Conservation (phyloP, 2,113 vertebrate species). For the Pygoscelis antarcticus region DNA sequence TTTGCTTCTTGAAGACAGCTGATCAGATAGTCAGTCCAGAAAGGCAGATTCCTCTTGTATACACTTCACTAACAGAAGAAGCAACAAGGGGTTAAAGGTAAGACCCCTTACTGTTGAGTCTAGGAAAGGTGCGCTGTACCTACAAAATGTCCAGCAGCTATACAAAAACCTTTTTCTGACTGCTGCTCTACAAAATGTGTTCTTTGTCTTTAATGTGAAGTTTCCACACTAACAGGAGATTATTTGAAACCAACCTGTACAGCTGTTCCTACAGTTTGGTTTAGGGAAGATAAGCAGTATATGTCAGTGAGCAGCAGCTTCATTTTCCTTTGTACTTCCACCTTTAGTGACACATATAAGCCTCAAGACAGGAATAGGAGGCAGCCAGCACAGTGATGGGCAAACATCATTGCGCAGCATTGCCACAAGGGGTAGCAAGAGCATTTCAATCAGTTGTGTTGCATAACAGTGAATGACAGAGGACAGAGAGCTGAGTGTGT, state of each 20-base stretch:
- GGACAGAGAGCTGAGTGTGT: not conserved
- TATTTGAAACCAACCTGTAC: not conserved
- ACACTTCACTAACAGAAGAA: not conserved
- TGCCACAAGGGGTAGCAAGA: slow-evolving; percentile 69
- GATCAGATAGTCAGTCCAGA: not conserved
- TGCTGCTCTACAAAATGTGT: not conserved
- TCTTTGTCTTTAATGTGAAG: not conserved
- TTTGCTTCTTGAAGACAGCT: not conserved
- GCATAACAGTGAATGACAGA: rapidly evolving
- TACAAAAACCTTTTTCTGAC: not conserved
- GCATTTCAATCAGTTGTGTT: not conserved
- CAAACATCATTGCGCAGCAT: not conserved
- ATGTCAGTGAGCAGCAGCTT: not conserved
- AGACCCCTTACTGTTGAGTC: not conserved
- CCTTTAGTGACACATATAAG: not conserved
- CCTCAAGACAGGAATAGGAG: not conserved
- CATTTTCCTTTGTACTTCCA: not conserved
- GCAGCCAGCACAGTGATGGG: not conserved
- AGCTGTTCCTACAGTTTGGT: not conserved
- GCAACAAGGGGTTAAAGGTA: not conserved
- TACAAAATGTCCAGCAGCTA: not conserved
- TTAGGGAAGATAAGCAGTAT: not conserved
- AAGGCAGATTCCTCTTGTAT: not conserved
- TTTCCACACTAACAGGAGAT: not conserved
- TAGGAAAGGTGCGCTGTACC: not conserved